These are phyloP conservation scores for Halichoeres trimaculatus DNA, from an alignment of 2,113 vertebrate genomes.

Conservation along the genomic window DNA sequence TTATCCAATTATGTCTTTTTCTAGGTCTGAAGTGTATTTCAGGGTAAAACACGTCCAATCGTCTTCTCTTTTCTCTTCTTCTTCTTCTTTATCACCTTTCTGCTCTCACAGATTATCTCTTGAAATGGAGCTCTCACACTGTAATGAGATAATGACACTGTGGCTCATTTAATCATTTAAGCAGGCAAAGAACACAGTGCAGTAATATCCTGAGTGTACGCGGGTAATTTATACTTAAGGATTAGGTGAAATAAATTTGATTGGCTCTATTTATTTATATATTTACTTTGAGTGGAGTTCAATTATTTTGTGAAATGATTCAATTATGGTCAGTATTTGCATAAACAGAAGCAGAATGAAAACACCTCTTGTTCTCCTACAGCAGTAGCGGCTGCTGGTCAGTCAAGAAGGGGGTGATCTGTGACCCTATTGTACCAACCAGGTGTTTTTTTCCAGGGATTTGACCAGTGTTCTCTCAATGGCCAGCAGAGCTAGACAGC, in stretches of 20 bases:
- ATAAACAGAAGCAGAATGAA: background rate
- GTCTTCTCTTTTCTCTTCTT: background rate
- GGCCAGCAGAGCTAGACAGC: no score
- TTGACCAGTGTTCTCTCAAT: no score
- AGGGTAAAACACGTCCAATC: constrained; percentile 14
- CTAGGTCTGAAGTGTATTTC: constrained; percentile 31
- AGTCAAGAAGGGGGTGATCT: no score
- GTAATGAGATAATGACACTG: background rate
- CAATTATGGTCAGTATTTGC: background rate
- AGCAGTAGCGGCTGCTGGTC: no score
- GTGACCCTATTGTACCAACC: no score
- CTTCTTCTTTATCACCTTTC: background rate
- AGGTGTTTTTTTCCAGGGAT: no score
- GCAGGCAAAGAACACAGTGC: background rate
- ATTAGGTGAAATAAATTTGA: background rate
- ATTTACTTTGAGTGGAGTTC: constrained; percentile 6
- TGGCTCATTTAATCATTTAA: constrained; percentile 8
- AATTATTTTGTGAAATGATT: background rate
- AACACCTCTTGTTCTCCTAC: background rate
- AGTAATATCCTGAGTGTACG: background rate
- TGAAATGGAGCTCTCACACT: background rate
- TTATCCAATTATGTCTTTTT: constrained; percentile 54
- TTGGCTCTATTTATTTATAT: background rate
- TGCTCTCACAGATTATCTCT: background rate
- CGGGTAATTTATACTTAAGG: background rate